Percentiles rank a stretch among this genome's conserved stretches.
Conservation (phyloP, 2,113 vertebrate species). For the Hydrolagus affinis region DNA sequence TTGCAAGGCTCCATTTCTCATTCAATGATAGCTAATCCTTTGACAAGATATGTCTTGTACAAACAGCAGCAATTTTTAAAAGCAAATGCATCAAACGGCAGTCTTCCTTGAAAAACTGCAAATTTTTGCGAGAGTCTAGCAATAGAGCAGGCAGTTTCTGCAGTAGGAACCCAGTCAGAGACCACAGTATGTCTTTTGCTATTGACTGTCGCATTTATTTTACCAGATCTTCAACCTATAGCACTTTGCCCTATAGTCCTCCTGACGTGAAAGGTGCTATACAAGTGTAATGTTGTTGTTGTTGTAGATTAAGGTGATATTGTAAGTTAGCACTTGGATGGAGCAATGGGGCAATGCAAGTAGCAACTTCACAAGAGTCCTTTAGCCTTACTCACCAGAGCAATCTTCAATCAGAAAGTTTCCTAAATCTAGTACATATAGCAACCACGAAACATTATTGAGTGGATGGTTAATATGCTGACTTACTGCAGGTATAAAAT, state of each 20-base stretch:
- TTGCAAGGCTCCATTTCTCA: background rate
- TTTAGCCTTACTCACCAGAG: background rate
- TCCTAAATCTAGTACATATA: background rate
- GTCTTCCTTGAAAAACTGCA: background rate
- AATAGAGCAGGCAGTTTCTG: background rate
- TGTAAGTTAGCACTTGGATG: background rate
- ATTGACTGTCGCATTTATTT: background rate
- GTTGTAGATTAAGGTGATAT: background rate
- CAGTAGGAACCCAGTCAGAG: background rate
- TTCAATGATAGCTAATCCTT: slow-evolving; percentile 15
- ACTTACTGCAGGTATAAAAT: background rate
- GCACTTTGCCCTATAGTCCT: too few relatives aligned
- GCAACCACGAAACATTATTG: background rate
- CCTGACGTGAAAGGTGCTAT: too few relatives aligned
- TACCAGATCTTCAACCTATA: background rate
- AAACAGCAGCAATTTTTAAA: background rate
- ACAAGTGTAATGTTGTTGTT: too few relatives aligned
- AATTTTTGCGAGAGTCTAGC: background rate
- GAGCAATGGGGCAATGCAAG: background rate
- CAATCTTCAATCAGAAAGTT: too few relatives aligned
- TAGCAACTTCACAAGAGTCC: background rate
- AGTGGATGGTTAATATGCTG: background rate
- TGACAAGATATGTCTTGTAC: slow-evolving; percentile 9
- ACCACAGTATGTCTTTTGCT: background rate
- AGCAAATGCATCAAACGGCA: background rate